Evolutionary conservation across 2,888 invertebrate genomes (phyloP).

Genomic region (Yponomeuta sedellus): DNA sequence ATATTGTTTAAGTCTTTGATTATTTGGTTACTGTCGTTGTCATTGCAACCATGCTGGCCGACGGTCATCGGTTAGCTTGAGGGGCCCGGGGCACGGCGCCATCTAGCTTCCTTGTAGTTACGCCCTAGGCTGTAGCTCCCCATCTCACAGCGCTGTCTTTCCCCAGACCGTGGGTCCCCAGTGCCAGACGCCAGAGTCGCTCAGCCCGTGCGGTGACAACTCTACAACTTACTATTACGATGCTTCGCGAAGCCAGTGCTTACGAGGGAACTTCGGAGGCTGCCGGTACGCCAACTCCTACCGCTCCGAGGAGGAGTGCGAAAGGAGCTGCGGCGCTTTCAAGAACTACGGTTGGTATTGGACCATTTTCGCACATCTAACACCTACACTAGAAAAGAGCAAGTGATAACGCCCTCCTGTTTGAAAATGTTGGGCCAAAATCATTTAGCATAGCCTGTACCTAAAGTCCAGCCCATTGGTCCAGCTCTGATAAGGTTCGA

Average conservation of each 20-base stretch:
- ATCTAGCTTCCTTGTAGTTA: too few species aligned
- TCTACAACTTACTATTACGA: conserved; percentile 21
- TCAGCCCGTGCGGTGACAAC: conserved; percentile 23
- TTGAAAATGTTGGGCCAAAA: too few species aligned
- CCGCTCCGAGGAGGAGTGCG: conserved; percentile 83
- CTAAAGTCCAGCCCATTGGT: too few species aligned
- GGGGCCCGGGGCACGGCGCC: too few species aligned
- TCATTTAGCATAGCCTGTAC: too few species aligned
- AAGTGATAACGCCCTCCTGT: too few species aligned
- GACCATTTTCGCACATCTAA: background rate
- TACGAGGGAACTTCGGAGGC: conserved; percentile 24
- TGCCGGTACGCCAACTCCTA: conserved; percentile 77
- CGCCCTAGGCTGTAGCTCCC: background rate
- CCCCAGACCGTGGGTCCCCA: conserved; percentile 26
- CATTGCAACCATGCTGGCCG: too few species aligned
- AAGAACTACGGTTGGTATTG: conserved; percentile 31
- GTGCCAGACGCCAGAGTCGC: conserved; percentile 16
- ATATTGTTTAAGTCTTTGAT: too few species aligned
- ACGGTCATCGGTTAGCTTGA: too few species aligned
- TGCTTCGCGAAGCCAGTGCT: conserved; percentile 58
- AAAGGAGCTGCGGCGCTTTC: conserved; percentile 84
- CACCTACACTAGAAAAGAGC: too few species aligned
- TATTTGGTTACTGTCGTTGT: too few species aligned
- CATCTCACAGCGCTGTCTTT: background rate
- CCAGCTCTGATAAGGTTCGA: too few species aligned